A percentile compares a stretch with the other conserved stretches of the same genome.
Evolutionary conservation across 2,113 vertebrate species (phyloP).

Genomic region (Osmerus mordax): DNA sequence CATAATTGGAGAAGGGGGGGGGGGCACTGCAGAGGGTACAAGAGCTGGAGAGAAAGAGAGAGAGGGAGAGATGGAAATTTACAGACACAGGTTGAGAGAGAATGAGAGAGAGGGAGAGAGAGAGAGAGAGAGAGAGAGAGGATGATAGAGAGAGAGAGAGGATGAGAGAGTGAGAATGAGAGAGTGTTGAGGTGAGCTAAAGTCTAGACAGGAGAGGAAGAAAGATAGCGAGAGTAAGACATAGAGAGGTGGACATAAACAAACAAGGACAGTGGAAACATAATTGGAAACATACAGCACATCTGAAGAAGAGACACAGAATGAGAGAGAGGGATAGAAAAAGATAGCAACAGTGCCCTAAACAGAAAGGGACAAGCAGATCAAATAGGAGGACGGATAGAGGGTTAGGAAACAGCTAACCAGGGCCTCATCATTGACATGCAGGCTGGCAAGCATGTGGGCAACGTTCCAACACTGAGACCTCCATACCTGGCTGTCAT

Average conservation of each 20-base stretch:
- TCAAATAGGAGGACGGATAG: constrained; percentile 2
- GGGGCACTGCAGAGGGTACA: constrained; percentile 15
- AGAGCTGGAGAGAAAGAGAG: not conserved
- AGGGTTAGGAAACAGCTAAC: not conserved
- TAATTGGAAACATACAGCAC: too few species aligned
- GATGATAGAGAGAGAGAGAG: too few species aligned
- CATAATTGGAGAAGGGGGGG: constrained; percentile 22
- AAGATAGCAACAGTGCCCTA: not conserved
- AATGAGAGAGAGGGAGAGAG: not conserved
- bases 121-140: not conserved
- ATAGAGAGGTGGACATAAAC: not conserved
- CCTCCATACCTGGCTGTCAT: constrained; percentile 44
- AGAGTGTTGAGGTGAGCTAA: too few species aligned
- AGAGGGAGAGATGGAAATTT: not conserved
- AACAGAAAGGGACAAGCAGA: not conserved
- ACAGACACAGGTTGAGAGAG: not conserved
- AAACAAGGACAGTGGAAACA: not conserved
- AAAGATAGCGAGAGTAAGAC: constrained; percentile 9
- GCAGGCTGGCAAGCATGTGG: constrained; percentile 3
- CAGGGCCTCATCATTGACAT: constrained; percentile 26
- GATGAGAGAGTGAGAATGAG: not conserved
- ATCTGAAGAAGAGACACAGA: not conserved
- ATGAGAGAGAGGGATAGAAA: not conserved
- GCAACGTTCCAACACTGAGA: constrained; percentile 19
- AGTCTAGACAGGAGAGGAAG: constrained; percentile 18